A percentile compares a stretch with the other conserved stretches of the same genome.
Evolutionary conservation across 2,113 vertebrate genomes (phyloP).

Genomic region (Aix galericulata): DNA sequence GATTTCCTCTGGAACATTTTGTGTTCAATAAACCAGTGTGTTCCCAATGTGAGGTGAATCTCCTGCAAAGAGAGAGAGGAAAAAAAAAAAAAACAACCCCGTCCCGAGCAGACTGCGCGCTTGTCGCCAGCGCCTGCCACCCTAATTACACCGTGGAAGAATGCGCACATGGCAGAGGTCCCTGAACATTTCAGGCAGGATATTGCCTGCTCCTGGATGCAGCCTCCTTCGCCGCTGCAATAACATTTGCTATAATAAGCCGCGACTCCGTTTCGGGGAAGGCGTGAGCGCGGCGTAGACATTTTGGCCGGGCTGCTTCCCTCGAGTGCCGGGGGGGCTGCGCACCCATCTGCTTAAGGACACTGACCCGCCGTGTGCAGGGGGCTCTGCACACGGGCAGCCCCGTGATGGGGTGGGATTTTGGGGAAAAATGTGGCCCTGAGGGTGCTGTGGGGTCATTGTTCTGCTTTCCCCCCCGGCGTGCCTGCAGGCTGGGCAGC

Average conservation of each 20-base stretch:
- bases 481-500: not conserved
- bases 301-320: not conserved
- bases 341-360: accelerated
- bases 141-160: not conserved
- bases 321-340: accelerated
- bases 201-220: conserved; percentile 53
- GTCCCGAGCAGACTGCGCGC: accelerated
- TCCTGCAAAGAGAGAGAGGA: not conserved
- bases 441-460: too few relatives aligned
- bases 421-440: not conserved
- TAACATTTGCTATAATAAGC: conserved; percentile 30
- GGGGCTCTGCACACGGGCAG: not conserved
- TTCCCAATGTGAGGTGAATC: not conserved
- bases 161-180: conserved; percentile 24
- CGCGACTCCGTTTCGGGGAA: not conserved
- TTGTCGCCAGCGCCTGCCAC: conserved; percentile 1
- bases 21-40: not conserved
- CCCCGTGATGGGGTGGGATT: accelerated
- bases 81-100: not conserved
- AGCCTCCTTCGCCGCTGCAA: not conserved
- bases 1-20: conserved; percentile 3
- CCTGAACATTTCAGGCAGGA: conserved; percentile 64
- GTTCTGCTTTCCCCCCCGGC: not conserved
- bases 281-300: not conserved
- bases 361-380: accelerated